These are phyloP conservation scores for Pollenia labialis DNA, from an alignment of 2,888 invertebrate genomes.

Conservation along the genomic window DNA sequence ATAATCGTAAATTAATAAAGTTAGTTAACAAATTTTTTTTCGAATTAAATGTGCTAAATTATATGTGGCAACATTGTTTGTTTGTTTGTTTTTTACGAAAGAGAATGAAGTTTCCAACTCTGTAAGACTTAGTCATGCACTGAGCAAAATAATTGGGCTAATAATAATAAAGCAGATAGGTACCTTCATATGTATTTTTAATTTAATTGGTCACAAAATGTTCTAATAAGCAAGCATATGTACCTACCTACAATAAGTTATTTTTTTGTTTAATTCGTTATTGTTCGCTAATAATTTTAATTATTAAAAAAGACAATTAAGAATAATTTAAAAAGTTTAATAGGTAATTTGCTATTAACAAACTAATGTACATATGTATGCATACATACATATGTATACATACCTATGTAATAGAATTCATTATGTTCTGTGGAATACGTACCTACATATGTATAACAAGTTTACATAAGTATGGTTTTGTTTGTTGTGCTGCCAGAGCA, in stretches of 20 bases:
- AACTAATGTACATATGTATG: background rate
- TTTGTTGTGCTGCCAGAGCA: background rate
- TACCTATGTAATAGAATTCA: background rate
- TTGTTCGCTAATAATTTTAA: background rate
- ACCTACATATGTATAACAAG: background rate
- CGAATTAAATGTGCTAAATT: background rate
- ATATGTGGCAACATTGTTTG: background rate
- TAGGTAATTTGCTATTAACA: background rate
- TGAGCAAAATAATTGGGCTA: constrained; percentile 33
- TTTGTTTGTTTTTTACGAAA: background rate
- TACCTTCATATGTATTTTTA: background rate
- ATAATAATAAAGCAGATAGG: background rate
- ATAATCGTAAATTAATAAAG: too few species aligned
- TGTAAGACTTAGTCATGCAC: constrained; percentile 1
- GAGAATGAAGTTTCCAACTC: background rate
- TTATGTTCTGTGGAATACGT: background rate
- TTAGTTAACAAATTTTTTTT: too few species aligned
- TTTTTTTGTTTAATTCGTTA: too few species aligned
- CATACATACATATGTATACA: background rate
- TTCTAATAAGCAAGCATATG: too few species aligned
- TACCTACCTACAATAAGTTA: too few species aligned
- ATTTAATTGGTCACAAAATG: too few species aligned
- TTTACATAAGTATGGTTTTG: constrained; percentile 46
- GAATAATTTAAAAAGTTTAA: background rate
- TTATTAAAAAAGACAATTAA: background rate